Percentiles rank a stretch among this genome's conserved stretches.
Evolutionary conservation across 2,888 invertebrate genomes (phyloP).

Genomic region (Hylaea fasciaria): DNA sequence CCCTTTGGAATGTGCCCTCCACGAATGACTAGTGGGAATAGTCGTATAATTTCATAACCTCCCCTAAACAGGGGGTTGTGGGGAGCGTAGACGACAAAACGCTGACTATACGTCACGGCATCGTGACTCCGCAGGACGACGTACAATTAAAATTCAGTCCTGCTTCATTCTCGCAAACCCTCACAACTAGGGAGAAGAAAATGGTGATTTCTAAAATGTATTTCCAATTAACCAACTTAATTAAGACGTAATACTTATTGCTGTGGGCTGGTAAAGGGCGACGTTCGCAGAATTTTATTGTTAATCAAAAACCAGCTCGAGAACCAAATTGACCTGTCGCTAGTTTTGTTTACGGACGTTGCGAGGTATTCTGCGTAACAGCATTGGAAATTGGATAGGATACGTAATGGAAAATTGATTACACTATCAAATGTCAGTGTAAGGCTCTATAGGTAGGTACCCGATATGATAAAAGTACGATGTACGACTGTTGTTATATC

Average conservation of each 20-base stretch:
- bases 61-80: slow-evolving; percentile 47
- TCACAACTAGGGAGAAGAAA: slow-evolving; percentile 2
- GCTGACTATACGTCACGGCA: slow-evolving; percentile 48
- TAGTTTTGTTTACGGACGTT: slow-evolving; percentile 10
- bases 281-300: slow-evolving; percentile 14
- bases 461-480: slow-evolving; percentile 31
- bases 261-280: slow-evolving; percentile 1
- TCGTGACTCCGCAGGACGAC: slow-evolving; percentile 39
- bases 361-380: slow-evolving; percentile 6
- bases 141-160: slow-evolving; percentile 40
- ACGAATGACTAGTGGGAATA: slow-evolving; percentile 62
- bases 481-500: slow-evolving; percentile 49
- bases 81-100: slow-evolving; percentile 51
- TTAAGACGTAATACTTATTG: slow-evolving; percentile 4
- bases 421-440: slow-evolving; percentile 13
- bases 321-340: slow-evolving; percentile 18
- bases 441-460: slow-evolving; percentile 19
- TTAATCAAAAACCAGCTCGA: slow-evolving; percentile 3
- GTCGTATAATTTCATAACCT: slow-evolving; percentile 64
- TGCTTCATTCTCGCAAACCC: slow-evolving; percentile 24
- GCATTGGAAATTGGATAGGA: slow-evolving; percentile 16
- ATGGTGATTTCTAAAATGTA: neutral
- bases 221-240: slow-evolving; percentile 8
- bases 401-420: slow-evolving; percentile 29
- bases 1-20: slow-evolving; percentile 49